Evolutionary conservation across 2,888 invertebrate species (phyloP).

Genomic region (Aleiodes alternator): DNA sequence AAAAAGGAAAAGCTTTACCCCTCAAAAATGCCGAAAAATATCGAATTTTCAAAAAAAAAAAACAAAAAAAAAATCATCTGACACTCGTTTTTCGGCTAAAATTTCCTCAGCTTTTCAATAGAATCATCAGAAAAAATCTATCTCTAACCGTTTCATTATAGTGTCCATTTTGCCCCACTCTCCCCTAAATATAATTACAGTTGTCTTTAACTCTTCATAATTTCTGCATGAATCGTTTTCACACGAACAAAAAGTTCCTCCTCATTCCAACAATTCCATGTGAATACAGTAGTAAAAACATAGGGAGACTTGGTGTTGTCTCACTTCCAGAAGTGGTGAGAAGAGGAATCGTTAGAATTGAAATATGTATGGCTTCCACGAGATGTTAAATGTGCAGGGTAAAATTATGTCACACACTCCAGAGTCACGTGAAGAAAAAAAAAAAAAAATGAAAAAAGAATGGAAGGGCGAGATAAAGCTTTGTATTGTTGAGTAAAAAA

Average conservation of each 20-base stretch:
- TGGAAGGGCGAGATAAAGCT: conserved; percentile 2
- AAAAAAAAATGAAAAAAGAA: conserved; percentile 1
- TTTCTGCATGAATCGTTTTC: neutral
- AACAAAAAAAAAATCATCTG: too few relatives aligned
- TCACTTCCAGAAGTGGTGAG: conserved; percentile 13
- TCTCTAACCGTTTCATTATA: too few relatives aligned
- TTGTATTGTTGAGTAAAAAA: conserved; percentile 38
- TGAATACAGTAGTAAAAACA: conserved; percentile 7
- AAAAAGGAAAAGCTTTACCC: too few relatives aligned
- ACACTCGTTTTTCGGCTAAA: too few relatives aligned
- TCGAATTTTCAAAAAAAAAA: too few relatives aligned
- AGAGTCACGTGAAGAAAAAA: neutral
- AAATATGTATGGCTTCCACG: conserved; percentile 28
- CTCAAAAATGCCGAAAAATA: too few relatives aligned
- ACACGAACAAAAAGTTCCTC: conserved; percentile 7
- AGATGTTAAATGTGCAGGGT: conserved; percentile 21
- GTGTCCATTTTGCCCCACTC: too few relatives aligned
- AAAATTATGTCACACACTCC: conserved; percentile 27
- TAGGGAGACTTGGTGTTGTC: neutral
- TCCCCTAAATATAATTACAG: neutral
- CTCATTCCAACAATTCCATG: conserved; percentile 15
- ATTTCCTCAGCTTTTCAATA: too few relatives aligned
- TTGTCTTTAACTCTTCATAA: conserved; percentile 10
- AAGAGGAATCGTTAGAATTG: conserved; percentile 30
- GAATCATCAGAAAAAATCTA: too few relatives aligned